Conservation (phyloP, 2,888 invertebrate genomes). For the Atethmia centrago region DNA sequence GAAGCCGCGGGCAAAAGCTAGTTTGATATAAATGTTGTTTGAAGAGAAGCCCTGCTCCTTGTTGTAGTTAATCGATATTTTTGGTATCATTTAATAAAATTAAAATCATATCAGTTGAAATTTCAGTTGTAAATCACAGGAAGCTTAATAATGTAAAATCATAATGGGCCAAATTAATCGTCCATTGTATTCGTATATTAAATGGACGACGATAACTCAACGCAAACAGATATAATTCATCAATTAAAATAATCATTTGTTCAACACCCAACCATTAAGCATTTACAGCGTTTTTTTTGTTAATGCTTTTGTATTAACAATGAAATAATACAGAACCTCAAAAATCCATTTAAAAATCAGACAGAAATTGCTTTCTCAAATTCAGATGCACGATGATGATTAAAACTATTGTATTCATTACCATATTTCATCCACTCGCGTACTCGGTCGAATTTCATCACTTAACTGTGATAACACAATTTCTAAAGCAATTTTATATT, state of each 20-base stretch:
- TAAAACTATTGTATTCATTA: slow-evolving; percentile 38
- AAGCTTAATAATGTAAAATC: not conserved
- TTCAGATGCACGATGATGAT: slow-evolving; percentile 27
- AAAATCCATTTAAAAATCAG: slow-evolving; percentile 23
- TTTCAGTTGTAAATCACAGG: not conserved
- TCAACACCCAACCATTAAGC: not conserved
- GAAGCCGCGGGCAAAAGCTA: no score
- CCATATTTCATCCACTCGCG: slow-evolving; percentile 35
- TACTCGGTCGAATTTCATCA: slow-evolving; percentile 24
- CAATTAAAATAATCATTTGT: slow-evolving; percentile 24
- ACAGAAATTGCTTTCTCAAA: slow-evolving; percentile 14
- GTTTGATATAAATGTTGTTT: no score
- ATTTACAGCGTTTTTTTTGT: not conserved
- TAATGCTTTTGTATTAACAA: slow-evolving; percentile 20
- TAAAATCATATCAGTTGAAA: not conserved
- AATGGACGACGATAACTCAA: not conserved
- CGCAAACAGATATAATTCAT: not conserved
- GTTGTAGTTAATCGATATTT: not conserved
- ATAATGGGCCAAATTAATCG: not conserved
- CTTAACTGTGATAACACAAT: slow-evolving; percentile 34
- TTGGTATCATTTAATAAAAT: not conserved
- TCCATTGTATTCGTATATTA: not conserved
- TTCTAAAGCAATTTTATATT: slow-evolving; percentile 40
- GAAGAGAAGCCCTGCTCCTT: not conserved
- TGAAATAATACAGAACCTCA: slow-evolving; percentile 12